Evolutionary conservation across 2,797 vertebrate species (phyloP), one percentile per base, ranked within the genome.

Genomic region (Margarornis squamiger): DNA sequence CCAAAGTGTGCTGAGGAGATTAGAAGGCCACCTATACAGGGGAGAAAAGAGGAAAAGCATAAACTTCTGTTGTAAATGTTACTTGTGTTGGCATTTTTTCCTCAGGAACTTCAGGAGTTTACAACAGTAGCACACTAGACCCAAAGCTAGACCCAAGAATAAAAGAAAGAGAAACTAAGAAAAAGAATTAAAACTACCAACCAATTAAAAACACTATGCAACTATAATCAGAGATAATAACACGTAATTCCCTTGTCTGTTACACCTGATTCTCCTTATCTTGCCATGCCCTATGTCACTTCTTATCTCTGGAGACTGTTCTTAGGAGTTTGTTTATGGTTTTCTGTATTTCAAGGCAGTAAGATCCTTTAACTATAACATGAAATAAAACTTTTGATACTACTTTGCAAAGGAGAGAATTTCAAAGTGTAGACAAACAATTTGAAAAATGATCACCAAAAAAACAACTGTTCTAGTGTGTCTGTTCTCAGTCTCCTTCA

Each of bases 1-100:
- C 99, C 98, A 90, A 99, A 99, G 96, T 99, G 99, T 84, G 99
- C 99, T 93, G 99, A 99, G 22, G 99, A 99, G 38, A 99, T 98
- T 82, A 99, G 97, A 90, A 99, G 98, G 91, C 99, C 99, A 88
- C 99, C 99, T 99, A 77, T 23, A 92, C 49, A 90, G 54, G 13
- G 71, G 32, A 95, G 52, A 90, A 75, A 89, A 58, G 14, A 39
- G 30, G 7, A 36, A 49, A 90, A 67, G 10, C 4, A 73, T 36
- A 34, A 78, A 80, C 12, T 55, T 46, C 36, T 66, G 34, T 55
- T 34, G 39, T 20, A 66, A 45, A 71, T 14, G 12, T n/a, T 51
- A 82, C 2, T 23, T 71, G 17, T 6, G 6, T 38, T 39, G 67
- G 8, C n/a, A 80, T 32, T 45, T 89, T 88, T 74, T 48, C 10